These are phyloP conservation scores for Pseudochaenichthys georgianus DNA, from an alignment of 2,797 vertebrate genomes.

Conservation along the genomic window DNA sequence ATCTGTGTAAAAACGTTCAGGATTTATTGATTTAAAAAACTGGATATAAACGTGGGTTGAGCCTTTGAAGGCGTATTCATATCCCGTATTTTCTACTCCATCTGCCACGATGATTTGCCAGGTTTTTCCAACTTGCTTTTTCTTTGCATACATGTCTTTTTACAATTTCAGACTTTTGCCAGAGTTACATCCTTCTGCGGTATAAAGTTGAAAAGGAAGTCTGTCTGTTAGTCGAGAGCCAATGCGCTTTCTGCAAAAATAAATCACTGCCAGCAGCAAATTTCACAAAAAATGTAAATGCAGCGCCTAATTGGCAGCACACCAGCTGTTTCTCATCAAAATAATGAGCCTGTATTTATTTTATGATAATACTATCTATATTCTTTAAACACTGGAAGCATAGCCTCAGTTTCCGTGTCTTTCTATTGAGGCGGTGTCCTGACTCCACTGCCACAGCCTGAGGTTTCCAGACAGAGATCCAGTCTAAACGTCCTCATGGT, in stretches of 20 bases:
- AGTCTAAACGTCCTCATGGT: constrained; percentile 26
- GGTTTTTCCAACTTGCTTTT: constrained; percentile 34
- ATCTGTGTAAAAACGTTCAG: constrained; percentile 72
- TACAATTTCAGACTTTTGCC: constrained; percentile 55
- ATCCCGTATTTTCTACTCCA: constrained; percentile 65
- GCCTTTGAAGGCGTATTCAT: constrained; percentile 61
- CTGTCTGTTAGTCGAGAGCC: constrained; percentile 48
- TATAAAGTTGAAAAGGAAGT: constrained; percentile 47
- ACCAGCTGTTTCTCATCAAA: constrained; percentile 85
- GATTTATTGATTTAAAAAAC: constrained; percentile 73
- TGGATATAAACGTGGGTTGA: constrained; percentile 55
- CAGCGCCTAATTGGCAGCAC: constrained; percentile 79
- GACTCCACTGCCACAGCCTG: constrained; percentile 29
- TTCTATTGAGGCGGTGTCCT: constrained; percentile 16
- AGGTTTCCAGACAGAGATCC: constrained; percentile 49
- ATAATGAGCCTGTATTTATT: constrained; percentile 79
- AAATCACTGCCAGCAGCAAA: constrained; percentile 74
- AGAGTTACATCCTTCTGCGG: constrained; percentile 46
- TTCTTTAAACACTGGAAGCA: constrained; percentile 59
- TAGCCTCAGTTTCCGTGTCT: constrained; percentile 26
- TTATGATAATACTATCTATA: constrained; percentile 66
- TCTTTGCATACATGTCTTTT: constrained; percentile 27
- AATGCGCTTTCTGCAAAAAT: constrained; percentile 55
- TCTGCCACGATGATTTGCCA: constrained; percentile 69
- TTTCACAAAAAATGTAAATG: constrained; percentile 84